Evolutionary conservation across 2,888 invertebrate species (phyloP).

Genomic region (Papilio elwesi): DNA sequence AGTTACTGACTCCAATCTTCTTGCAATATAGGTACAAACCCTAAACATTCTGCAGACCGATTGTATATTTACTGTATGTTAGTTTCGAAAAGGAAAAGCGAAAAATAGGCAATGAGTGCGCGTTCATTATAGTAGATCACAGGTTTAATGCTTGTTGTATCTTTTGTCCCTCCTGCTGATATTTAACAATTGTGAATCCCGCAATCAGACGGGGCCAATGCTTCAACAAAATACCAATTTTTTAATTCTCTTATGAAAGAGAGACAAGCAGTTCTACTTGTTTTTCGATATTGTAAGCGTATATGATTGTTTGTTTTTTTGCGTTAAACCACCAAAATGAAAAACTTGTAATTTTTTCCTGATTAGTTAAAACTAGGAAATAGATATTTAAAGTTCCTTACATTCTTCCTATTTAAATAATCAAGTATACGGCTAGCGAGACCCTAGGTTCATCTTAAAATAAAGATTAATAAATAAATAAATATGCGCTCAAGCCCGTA

Average conservation of each 20-base stretch:
- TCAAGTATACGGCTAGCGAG: too few relatives aligned
- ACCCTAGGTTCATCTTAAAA: too few relatives aligned
- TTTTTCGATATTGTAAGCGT: neutral
- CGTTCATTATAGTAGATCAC: neutral
- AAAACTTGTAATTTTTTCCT: neutral
- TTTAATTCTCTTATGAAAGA: neutral
- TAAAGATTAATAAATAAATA: too few relatives aligned
- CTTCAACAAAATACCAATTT: neutral
- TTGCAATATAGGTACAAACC: too few relatives aligned
- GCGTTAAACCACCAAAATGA: neutral
- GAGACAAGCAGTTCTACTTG: neutral
- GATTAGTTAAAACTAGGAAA: too few relatives aligned
- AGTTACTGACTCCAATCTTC: too few relatives aligned
- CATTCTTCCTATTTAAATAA: too few relatives aligned
- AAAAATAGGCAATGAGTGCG: neutral
- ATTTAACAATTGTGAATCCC: neutral
- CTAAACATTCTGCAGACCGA: too few relatives aligned
- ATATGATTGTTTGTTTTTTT: neutral
- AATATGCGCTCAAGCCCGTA: too few relatives aligned
- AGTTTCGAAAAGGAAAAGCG: neutral
- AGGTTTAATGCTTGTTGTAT: neutral
- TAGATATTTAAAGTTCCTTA: too few relatives aligned
- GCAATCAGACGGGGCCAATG: neutral
- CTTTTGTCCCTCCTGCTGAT: neutral
- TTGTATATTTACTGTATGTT: neutral